Percentiles rank a stretch among this genome's conserved stretches.
phyloP scores from a whole-genome alignment of 1,140 invertebrate genomes.

The Himalopsyche phryganea region DNA sequence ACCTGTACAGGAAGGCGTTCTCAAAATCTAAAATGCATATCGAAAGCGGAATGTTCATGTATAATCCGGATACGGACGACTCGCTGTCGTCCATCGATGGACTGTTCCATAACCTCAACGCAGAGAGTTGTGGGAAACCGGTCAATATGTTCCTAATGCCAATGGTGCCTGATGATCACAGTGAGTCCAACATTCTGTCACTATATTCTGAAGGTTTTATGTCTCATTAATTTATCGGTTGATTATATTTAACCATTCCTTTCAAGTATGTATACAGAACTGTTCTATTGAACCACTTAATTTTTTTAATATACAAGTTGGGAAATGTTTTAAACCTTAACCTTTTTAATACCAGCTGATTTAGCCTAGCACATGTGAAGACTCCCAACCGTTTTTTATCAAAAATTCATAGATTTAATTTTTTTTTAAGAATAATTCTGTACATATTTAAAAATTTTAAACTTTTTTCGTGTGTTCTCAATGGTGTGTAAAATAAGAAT shows the following conservation, averaged over 20 bases:
- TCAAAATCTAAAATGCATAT: constrained; percentile 66
- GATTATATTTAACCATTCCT: not conserved
- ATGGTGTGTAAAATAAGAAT: too few species aligned
- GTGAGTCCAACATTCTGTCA: constrained; percentile 45
- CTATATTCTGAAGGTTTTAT: not conserved
- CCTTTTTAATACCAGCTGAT: too few species aligned
- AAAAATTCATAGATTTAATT: too few species aligned
- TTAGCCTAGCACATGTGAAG: too few species aligned
- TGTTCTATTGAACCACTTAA: too few species aligned
- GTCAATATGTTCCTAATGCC: constrained; percentile 74
- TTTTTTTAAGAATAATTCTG: too few species aligned
- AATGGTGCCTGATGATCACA: constrained; percentile 56
- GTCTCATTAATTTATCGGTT: not conserved
- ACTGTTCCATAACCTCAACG: constrained; percentile 54
- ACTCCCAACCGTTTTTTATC: too few species aligned
- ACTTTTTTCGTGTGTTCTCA: too few species aligned
- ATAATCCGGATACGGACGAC: constrained; percentile 46
- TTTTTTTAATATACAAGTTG: too few species aligned
- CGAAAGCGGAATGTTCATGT: constrained; percentile 65
- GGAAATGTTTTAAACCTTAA: too few species aligned
- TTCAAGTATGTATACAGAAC: constrained; percentile 27
- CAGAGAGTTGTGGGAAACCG: constrained; percentile 54
- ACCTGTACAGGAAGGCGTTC: constrained; percentile 60
- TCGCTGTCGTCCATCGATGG: constrained; percentile 48
- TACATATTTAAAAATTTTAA: too few species aligned